phyloP scores from a whole-genome alignment of 2,113 vertebrate genomes.

The Benitochromis conjunctus region DNA sequence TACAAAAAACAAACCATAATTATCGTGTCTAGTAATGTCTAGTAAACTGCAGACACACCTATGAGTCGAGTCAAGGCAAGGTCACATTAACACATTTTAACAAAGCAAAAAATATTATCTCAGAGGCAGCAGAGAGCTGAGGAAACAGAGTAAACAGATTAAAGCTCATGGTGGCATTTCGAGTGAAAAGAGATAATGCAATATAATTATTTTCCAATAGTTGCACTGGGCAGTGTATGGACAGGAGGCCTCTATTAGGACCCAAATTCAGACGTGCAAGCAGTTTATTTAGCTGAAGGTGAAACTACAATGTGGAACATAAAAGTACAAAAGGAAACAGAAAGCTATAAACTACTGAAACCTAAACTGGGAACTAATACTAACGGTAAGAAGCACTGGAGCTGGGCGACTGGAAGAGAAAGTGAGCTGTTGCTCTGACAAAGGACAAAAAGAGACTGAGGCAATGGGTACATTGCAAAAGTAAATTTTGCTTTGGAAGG shows the following conservation, averaged over 20 bases:
- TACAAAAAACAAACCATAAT: too few relatives aligned
- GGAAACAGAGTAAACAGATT: background rate
- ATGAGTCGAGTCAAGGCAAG: too few relatives aligned
- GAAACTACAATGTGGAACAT: background rate
- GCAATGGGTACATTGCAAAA: background rate
- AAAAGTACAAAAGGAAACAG: background rate
- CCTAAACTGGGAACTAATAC: background rate
- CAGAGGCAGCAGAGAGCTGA: too few relatives aligned
- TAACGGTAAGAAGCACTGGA: background rate
- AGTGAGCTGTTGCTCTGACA: background rate
- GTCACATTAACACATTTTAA: too few relatives aligned
- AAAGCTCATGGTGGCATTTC: background rate
- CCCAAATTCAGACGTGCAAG: background rate
- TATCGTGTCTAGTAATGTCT: too few relatives aligned
- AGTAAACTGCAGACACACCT: too few relatives aligned
- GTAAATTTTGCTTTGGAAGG: background rate
- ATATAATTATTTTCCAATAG: background rate
- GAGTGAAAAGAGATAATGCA: background rate
- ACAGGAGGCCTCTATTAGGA: background rate
- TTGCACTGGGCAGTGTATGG: background rate
- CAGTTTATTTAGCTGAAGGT: background rate
- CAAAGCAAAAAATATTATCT: too few relatives aligned
- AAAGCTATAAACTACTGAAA: background rate
- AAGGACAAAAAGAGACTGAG: background rate
- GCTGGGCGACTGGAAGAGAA: background rate